These are phyloP conservation scores for Tipula vernalis DNA, from an alignment of 2,888 invertebrate species.

Conservation along the genomic window DNA sequence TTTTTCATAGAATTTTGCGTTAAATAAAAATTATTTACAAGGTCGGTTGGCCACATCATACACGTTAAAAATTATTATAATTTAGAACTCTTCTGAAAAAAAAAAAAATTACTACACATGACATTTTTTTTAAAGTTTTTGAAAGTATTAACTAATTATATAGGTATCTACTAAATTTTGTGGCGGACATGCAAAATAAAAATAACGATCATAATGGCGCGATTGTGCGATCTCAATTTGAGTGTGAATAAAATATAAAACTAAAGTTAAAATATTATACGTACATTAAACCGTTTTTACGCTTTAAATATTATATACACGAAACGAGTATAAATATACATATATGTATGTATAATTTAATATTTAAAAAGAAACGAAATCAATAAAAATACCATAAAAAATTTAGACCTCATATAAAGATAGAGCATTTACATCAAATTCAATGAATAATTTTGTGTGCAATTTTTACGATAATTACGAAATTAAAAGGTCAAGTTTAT, in stretches of 20 bases:
- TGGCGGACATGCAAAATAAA: not conserved
- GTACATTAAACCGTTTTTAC: not conserved
- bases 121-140: not conserved
- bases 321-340: not conserved
- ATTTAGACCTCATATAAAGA: not conserved
- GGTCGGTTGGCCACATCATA: not conserved
- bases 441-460: not conserved
- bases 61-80: not conserved
- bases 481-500: constrained; percentile 4
- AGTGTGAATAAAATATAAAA: not conserved
- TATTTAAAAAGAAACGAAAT: not conserved
- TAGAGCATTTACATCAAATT: not conserved
- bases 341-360: not conserved
- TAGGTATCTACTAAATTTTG: not conserved
- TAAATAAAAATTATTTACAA: not conserved
- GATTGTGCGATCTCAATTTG: not conserved
- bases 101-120: not conserved
- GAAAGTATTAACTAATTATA: not conserved
- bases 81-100: not conserved
- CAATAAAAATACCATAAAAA: not conserved
- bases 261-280: not conserved
- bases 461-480: not conserved
- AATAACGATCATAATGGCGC: not conserved
- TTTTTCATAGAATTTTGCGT: not conserved
- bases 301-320: not conserved